Evolutionary conservation across 2,797 vertebrate genomes (phyloP), one percentile per base, ranked within the genome.

Genomic region (Mormyrops attenuatus): DNA sequence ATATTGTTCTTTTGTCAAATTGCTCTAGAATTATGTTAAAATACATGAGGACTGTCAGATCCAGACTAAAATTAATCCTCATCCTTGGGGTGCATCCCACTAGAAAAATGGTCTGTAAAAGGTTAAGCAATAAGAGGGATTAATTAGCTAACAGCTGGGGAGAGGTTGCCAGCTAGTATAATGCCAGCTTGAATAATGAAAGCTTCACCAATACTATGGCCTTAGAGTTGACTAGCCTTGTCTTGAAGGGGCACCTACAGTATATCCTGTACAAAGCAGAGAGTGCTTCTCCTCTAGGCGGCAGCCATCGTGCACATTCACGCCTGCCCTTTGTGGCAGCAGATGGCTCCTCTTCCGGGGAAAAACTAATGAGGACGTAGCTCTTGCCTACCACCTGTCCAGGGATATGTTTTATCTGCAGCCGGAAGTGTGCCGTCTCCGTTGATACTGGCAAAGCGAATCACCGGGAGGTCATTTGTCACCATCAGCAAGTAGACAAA

Each of bases 351-450:
- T 92, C 94, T 94, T 92, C 44, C 90, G 41, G 92, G 93, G 94
- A 90, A 92, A 95, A 95, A 96, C 96, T 96, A 94, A 92, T 93
- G 92, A 91, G 94, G 94, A 95, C 93, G 89, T 92, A 87, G 92
- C 90, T 88, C 91, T 91, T 93, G 93, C 94, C 92, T 89, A 91
- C 93, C 93, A 91, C 92, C 84, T 90, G 89, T 88, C 90, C 86
- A 11, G 86, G 91, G 88, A 89, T 88, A 91, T 85, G 89, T 90
- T 89, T 90, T 88, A 89, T 91, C 92, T 92, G 90, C 86, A 91
- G 94, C 93, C 93, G 90, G 80, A 92, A 89, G 92, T 95, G 92
- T 91, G 91, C 90, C 88, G 91, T 92, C 92, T 92, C 92, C 86
- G 88, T 92, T 9, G 89, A 93, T 95, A 93, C 93, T 93, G 94